Percentiles rank a stretch among this genome's conserved stretches.
Evolutionary conservation across 2,888 invertebrate genomes (phyloP).

Genomic region (Ectemnius cavifrons): DNA sequence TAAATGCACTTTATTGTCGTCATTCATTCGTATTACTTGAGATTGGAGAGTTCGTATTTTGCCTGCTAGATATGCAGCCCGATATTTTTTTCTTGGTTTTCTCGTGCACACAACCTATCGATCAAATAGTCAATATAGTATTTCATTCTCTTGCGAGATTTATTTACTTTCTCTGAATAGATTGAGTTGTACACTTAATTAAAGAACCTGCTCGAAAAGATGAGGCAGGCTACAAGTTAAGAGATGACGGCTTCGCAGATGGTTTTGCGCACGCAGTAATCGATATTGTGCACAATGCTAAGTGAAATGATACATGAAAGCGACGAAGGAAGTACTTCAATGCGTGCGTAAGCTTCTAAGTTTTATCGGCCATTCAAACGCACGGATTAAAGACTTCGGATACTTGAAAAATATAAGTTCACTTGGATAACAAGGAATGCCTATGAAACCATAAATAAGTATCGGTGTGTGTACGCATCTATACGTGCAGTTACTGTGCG

Average conservation of each 20-base stretch:
- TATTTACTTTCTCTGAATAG: conserved; percentile 2
- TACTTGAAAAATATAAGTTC: conserved; percentile 15
- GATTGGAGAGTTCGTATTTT: conserved; percentile 31
- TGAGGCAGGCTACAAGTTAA: too few species aligned
- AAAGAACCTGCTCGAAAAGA: too few species aligned
- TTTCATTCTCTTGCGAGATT: conserved; percentile 5
- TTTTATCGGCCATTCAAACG: background rate
- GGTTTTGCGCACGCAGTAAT: background rate
- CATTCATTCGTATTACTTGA: conserved; percentile 62
- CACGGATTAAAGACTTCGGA: conserved; percentile 16
- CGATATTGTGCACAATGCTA: conserved; percentile 41
- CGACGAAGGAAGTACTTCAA: conserved; percentile 25
- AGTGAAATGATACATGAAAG: conserved; percentile 20
- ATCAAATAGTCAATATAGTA: conserved; percentile 4
- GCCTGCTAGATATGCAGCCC: background rate
- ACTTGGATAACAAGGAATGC: conserved; percentile 28
- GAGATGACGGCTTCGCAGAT: conserved; percentile 19
- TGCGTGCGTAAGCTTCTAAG: too few species aligned
- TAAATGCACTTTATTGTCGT: conserved; percentile 73
- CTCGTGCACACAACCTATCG: conserved; percentile 1
- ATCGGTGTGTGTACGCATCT: conserved; percentile 7
- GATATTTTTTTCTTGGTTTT: background rate
- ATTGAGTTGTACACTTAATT: conserved; percentile 11
- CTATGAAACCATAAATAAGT: conserved; percentile 33
- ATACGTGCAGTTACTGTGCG: conserved; percentile 19